Evolutionary conservation across 1,140 invertebrate species (phyloP).

Genomic region (Mylabris phalerata): DNA sequence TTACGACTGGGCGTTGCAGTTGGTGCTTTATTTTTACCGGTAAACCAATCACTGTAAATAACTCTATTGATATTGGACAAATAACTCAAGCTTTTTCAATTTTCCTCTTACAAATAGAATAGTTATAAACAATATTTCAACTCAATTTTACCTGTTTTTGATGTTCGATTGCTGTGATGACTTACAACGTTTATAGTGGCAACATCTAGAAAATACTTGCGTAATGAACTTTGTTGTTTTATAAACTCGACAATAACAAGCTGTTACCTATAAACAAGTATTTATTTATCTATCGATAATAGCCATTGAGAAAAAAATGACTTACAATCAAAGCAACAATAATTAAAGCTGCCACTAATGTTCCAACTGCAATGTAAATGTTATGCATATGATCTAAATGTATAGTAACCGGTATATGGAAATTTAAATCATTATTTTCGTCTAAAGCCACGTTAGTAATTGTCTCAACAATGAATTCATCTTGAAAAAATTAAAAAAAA

Average conservation of each 20-base stretch:
- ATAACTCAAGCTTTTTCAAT: too few relatives aligned
- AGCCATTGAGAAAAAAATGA: constrained; percentile 9
- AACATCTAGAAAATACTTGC: too few relatives aligned
- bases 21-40: constrained; percentile 42
- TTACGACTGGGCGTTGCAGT: constrained; percentile 40
- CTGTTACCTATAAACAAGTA: constrained; percentile 47
- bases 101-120: too few relatives aligned
- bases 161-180: too few relatives aligned
- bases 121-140: too few relatives aligned
- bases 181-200: too few relatives aligned
- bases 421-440: constrained; percentile 36
- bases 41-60: constrained; percentile 30
- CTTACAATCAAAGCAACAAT: constrained; percentile 63
- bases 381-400: constrained; percentile 65
- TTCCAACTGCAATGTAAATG: constrained; percentile 66
- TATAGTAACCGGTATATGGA: constrained; percentile 51
- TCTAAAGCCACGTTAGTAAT: constrained; percentile 46
- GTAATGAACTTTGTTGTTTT: constrained; percentile 43
- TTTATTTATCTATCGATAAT: too few relatives aligned
- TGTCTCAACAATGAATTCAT: constrained; percentile 59
- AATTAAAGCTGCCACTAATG: constrained; percentile 58
- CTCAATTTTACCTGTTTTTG: too few relatives aligned
- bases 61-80: too few relatives aligned
- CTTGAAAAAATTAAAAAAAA: constrained; percentile 36
- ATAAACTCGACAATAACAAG: constrained; percentile 64